Evolutionary conservation across 2,113 vertebrate species (phyloP).

Genomic region (Acanthochromis polyacanthus): DNA sequence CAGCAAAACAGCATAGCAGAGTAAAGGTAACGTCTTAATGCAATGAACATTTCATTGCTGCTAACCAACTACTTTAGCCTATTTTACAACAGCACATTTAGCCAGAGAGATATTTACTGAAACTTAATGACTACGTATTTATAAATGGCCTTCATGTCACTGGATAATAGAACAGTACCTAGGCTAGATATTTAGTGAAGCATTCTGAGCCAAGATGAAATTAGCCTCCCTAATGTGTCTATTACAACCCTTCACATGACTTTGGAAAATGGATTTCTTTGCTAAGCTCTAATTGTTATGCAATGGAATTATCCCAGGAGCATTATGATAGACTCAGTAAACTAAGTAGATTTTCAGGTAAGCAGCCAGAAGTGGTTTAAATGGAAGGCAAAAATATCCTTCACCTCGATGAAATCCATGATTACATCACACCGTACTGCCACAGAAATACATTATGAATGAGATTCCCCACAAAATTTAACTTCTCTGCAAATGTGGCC

Average conservation of each 20-base stretch:
- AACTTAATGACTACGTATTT: no score
- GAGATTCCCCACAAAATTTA: background rate
- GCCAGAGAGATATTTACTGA: no score
- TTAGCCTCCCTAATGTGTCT: background rate
- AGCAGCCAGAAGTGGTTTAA: background rate
- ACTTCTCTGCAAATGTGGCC: background rate
- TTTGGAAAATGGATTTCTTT: constrained; percentile 17
- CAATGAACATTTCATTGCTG: no score
- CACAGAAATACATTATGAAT: constrained; percentile 13
- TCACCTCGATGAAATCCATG: constrained; percentile 9
- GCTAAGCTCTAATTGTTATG: constrained; percentile 32
- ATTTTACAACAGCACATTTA: no score
- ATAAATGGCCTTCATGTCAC: no score
- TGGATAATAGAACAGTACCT: no score
- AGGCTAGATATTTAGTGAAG: constrained; percentile 1
- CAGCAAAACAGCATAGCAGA: no score
- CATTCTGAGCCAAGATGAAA: constrained; percentile 18
- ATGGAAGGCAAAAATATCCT: constrained; percentile 13
- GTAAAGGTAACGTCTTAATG: no score
- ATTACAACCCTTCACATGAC: constrained; percentile 12
- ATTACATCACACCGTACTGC: constrained; percentile 10
- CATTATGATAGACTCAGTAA: constrained; percentile 26
- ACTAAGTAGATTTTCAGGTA: constrained; percentile 29
- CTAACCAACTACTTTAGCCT: no score
- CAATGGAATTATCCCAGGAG: constrained; percentile 34